Conservation (phyloP, 2,113 vertebrate genomes). For the Peromyscus maniculatus region DNA sequence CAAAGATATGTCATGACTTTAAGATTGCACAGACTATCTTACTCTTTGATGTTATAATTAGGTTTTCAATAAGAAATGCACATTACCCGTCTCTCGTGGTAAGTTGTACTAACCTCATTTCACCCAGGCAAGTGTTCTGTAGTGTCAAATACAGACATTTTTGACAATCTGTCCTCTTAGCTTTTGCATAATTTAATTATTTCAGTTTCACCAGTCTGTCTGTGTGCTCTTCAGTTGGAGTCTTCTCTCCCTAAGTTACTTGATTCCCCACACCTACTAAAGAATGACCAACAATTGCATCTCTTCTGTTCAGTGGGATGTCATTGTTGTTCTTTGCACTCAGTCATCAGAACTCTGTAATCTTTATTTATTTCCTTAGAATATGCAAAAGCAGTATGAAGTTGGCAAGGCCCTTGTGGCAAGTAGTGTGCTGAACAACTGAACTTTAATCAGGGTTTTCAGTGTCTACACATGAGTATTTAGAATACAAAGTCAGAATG, state of each 20-base stretch:
- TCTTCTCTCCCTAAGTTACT: constrained; percentile 42
- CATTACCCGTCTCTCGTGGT: constrained; percentile 6
- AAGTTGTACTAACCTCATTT: constrained; percentile 74
- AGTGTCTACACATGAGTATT: not conserved
- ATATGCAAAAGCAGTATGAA: not conserved
- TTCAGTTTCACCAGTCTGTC: constrained; percentile 69
- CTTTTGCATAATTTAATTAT: constrained; percentile 76
- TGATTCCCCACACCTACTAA: constrained; percentile 60
- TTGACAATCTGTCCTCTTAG: constrained; percentile 72
- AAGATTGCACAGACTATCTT: constrained; percentile 39
- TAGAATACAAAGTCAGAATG: not conserved
- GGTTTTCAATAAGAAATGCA: constrained; percentile 58
- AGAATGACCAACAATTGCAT: constrained; percentile 26
- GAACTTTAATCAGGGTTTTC: constrained; percentile 22
- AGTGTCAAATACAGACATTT: constrained; percentile 62
- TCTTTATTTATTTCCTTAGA: constrained; percentile 21
- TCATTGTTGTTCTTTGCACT: constrained; percentile 17
- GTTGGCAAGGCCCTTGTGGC: not conserved
- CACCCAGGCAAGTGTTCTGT: constrained; percentile 69
- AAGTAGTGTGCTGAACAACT: not conserved
- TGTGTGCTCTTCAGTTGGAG: constrained; percentile 46
- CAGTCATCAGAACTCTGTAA: not conserved
- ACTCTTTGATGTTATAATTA: constrained; percentile 52
- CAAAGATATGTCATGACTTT: constrained; percentile 38
- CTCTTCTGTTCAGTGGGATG: not conserved